A percentile compares a stretch with the other conserved stretches of the same genome.
phyloP scores from a whole-genome alignment of 2,888 invertebrate genomes.

The Cynaeus angustus region DNA sequence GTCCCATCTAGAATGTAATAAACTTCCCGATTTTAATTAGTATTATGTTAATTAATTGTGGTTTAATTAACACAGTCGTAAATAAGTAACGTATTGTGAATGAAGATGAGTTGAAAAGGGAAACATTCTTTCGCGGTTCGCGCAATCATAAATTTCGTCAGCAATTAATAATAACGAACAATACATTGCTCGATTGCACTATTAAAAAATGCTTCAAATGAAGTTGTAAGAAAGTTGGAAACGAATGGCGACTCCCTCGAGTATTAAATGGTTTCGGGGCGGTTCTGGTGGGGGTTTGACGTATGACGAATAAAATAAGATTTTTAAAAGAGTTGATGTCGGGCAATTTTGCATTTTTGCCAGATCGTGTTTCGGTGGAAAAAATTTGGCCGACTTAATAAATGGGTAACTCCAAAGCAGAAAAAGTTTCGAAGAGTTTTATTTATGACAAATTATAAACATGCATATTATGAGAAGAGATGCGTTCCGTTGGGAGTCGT shows the following conservation, averaged over 20 bases:
- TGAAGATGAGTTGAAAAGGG: constrained; percentile 23
- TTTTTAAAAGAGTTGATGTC: constrained; percentile 47
- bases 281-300: constrained; percentile 15
- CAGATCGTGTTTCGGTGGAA: constrained; percentile 12
- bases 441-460: constrained; percentile 58
- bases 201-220: constrained; percentile 1
- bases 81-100: constrained; percentile 34
- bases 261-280: constrained; percentile 24
- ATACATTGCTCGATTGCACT: not conserved
- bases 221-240: constrained; percentile 18
- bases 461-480: constrained; percentile 54
- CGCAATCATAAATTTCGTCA: constrained; percentile 22
- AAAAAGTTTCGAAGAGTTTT: constrained; percentile 49
- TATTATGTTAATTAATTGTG: constrained; percentile 40
- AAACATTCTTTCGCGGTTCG: constrained; percentile 20
- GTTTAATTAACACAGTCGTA: constrained; percentile 36
- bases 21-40: constrained; percentile 33
- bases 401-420: constrained; percentile 47
- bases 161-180: no score
- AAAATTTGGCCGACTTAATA: constrained; percentile 44
- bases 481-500: constrained; percentile 51
- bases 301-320: constrained; percentile 39
- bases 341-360: constrained; percentile 35
- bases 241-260: not conserved
- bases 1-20: constrained; percentile 28